These are phyloP conservation scores for Calephelis virginiensis DNA, from an alignment of 1,140 invertebrate genomes.

Conservation along the genomic window DNA sequence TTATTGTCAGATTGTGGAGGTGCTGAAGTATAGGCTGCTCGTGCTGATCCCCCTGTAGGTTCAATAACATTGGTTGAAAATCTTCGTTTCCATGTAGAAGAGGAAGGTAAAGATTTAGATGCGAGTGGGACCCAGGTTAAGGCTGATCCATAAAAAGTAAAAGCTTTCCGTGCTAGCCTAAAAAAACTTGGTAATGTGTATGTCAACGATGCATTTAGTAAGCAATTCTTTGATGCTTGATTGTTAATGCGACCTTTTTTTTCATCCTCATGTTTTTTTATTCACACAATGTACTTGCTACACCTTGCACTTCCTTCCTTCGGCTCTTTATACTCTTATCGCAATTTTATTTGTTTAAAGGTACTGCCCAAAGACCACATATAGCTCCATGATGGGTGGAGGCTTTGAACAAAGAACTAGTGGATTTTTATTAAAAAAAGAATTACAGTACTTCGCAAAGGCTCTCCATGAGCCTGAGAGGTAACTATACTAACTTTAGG, in stretches of 20 bases:
- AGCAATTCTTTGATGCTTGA: slow-evolving; percentile 23
- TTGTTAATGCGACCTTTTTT: not conserved
- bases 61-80: slow-evolving; percentile 98
- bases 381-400: slow-evolving; percentile 95
- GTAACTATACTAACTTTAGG: slow-evolving; percentile 59
- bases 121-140: slow-evolving; percentile 92
- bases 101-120: slow-evolving; percentile 99
- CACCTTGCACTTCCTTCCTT: too few species aligned
- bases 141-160: slow-evolving; percentile 88
- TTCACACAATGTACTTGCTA: too few species aligned
- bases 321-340: too few species aligned
- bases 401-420: slow-evolving; percentile 93
- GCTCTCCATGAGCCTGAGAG: slow-evolving; percentile 96
- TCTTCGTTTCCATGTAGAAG: slow-evolving; percentile 97
- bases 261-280: not conserved
- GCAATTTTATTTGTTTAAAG: slow-evolving; percentile 41
- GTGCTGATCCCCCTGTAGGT: slow-evolving; percentile 91
- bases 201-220: slow-evolving; percentile 99
- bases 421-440: slow-evolving; percentile 98
- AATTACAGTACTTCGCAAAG: slow-evolving; percentile 98
- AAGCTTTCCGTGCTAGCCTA: slow-evolving; percentile 92
- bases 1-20: slow-evolving; percentile 98
- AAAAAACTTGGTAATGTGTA: slow-evolving; percentile 98
- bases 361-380: slow-evolving; percentile 98
- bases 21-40: slow-evolving; percentile 92